phyloP scores from a whole-genome alignment of 2,797 vertebrate genomes.

The Acestrorhynchus altus region DNA sequence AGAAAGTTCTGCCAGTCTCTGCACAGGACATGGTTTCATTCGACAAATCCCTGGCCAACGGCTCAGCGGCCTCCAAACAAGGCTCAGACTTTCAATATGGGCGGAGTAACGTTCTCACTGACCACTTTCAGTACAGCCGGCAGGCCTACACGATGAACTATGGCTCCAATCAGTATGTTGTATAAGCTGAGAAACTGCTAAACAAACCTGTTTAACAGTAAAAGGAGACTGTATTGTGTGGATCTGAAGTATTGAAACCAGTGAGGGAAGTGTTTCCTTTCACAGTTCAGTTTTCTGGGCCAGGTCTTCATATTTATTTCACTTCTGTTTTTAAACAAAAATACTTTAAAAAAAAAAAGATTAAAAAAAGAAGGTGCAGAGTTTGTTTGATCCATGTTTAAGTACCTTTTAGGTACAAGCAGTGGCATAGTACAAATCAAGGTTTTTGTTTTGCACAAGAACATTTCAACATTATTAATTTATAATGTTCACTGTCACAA shows the following conservation, averaged over 20 bases:
- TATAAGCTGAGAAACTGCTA: slow-evolving; percentile 74
- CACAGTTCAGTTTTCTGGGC: slow-evolving; percentile 18
- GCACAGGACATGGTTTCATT: slow-evolving; percentile 82
- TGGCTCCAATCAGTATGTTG: slow-evolving; percentile 86
- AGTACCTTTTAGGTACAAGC: slow-evolving; percentile 7
- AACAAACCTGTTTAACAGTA: slow-evolving; percentile 46
- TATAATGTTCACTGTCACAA: slow-evolving; percentile 5
- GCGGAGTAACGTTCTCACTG: slow-evolving; percentile 82
- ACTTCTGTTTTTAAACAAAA: neutral
- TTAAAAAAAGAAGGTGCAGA: slow-evolving; percentile 3
- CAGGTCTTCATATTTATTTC: slow-evolving; percentile 41
- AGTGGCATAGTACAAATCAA: slow-evolving; percentile 1
- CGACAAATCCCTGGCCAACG: slow-evolving; percentile 87
- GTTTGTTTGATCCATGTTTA: neutral
- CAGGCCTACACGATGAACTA: slow-evolving; percentile 83
- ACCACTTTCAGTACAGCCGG: slow-evolving; percentile 91
- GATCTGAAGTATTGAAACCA: slow-evolving; percentile 12
- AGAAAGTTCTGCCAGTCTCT: slow-evolving; percentile 87
- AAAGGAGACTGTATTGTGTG: slow-evolving; percentile 51
- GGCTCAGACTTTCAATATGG: slow-evolving; percentile 83
- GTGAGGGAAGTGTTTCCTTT: neutral
- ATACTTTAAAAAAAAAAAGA: no score
- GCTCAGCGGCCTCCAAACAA: slow-evolving; percentile 79
- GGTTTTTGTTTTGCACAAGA: slow-evolving; percentile 38
- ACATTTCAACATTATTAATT: slow-evolving; percentile 22